phyloP scores from a whole-genome alignment of 1,140 invertebrate species.

The Pseudomyrmex sp. region DNA sequence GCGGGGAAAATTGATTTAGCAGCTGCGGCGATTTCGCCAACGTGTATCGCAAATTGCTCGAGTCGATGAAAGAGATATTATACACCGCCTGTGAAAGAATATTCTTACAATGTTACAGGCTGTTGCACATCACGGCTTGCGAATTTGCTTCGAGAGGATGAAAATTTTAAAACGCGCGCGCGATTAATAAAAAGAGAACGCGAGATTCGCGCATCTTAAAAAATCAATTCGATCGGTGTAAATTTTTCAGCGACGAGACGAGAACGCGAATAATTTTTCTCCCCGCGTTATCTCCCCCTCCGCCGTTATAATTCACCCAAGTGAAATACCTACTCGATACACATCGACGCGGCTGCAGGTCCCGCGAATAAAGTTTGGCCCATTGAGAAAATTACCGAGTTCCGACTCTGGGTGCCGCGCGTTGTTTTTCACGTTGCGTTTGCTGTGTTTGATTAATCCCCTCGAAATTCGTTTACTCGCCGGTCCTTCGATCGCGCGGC shows the following conservation, averaged over 20 bases:
- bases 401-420: conserved; percentile 10
- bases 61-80: conserved; percentile 16
- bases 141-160: not conserved
- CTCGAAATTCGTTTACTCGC: conserved; percentile 20
- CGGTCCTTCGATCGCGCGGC: not conserved
- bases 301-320: not conserved
- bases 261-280: not conserved
- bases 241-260: too few relatives aligned
- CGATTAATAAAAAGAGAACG: not conserved
- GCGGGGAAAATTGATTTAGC: conserved; percentile 46
- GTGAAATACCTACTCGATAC: not conserved
- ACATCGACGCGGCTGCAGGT: not conserved
- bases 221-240: not conserved
- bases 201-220: not conserved
- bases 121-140: not conserved
- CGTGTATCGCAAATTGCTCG: conserved; percentile 17
- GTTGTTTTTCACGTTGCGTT: conserved; percentile 20
- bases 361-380: conserved; percentile 27
- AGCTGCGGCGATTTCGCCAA: conserved; percentile 18
- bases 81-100: not conserved
- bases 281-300: not conserved
- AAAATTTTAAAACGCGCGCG: not conserved
- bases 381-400: conserved; percentile 24
- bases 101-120: not conserved
- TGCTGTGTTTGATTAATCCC: conserved; percentile 14